Conservation (phyloP, 2,888 invertebrate species). For the Cordilura impudica region DNA sequence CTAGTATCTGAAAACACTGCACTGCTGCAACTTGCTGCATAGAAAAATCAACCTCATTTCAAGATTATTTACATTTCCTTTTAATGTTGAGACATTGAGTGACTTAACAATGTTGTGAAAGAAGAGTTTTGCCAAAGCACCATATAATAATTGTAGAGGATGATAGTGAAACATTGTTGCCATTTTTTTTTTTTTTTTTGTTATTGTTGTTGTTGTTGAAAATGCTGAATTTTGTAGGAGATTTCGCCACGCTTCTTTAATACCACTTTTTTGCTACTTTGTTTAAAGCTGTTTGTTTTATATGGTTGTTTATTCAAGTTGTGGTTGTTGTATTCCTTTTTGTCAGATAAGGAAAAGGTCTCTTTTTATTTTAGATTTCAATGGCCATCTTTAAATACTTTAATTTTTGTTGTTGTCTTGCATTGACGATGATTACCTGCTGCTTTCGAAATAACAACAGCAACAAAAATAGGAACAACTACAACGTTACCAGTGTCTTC, state of each 20-base stretch:
- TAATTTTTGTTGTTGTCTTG: neutral
- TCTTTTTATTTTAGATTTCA: neutral
- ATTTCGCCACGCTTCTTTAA: slow-evolving; percentile 28
- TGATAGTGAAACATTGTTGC: neutral
- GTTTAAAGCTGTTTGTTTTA: slow-evolving; percentile 35
- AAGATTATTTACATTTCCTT: slow-evolving; percentile 63
- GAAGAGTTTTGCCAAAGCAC: neutral
- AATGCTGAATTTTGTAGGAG: slow-evolving; percentile 11
- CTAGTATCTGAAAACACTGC: no score
- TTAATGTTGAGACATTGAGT: slow-evolving; percentile 60
- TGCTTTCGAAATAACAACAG: neutral
- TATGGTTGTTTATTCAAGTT: slow-evolving; percentile 28
- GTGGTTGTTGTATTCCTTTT: slow-evolving; percentile 8
- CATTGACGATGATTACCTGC: neutral
- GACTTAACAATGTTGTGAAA: slow-evolving; percentile 59
- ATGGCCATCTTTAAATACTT: neutral
- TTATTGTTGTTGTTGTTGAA: neutral
- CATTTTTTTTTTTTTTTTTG: neutral
- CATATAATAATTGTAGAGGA: neutral
- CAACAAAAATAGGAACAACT: no score
- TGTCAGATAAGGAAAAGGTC: slow-evolving; percentile 25
- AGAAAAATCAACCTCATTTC: slow-evolving; percentile 41
- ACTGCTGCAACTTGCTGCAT: neutral
- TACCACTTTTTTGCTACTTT: slow-evolving; percentile 27
- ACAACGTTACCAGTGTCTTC: neutral